phyloP scores from a whole-genome alignment of 2,797 vertebrate genomes.

The Oreochromis mossambicus region DNA sequence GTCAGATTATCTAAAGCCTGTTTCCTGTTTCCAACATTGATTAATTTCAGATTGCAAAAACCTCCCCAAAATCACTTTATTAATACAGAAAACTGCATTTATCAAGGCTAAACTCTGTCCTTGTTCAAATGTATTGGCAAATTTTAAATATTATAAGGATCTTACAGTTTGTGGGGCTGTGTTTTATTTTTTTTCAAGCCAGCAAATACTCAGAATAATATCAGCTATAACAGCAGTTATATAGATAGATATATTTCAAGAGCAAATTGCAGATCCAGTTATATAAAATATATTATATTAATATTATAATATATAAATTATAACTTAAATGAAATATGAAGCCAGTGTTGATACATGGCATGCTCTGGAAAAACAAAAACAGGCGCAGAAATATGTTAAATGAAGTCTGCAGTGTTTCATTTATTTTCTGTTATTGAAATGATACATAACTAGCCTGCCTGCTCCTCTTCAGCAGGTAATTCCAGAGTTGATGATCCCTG shows the following conservation, averaged over 20 bases:
- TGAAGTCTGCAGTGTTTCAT: neutral
- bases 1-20: constrained; percentile 10
- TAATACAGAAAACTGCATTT: neutral
- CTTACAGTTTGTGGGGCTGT: neutral
- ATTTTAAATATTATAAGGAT: neutral
- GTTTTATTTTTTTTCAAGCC: neutral
- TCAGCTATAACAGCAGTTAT: neutral
- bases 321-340: neutral
- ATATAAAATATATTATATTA: neutral
- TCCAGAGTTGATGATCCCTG: constrained; percentile 19
- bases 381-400: neutral
- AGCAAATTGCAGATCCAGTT: neutral
- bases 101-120: neutral
- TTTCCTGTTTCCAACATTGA: neutral
- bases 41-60: constrained; percentile 5
- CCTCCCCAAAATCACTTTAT: neutral
- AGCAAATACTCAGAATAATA: neutral
- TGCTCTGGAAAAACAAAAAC: neutral
- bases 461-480: neutral
- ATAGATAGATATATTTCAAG: neutral
- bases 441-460: neutral
- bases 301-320: neutral
- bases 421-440: neutral
- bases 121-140: neutral
- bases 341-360: neutral